A percentile compares a stretch with the other conserved stretches of the same genome.
Conservation (phyloP, 2,888 invertebrate genomes). For the Mechanitis mazaeus region DNA sequence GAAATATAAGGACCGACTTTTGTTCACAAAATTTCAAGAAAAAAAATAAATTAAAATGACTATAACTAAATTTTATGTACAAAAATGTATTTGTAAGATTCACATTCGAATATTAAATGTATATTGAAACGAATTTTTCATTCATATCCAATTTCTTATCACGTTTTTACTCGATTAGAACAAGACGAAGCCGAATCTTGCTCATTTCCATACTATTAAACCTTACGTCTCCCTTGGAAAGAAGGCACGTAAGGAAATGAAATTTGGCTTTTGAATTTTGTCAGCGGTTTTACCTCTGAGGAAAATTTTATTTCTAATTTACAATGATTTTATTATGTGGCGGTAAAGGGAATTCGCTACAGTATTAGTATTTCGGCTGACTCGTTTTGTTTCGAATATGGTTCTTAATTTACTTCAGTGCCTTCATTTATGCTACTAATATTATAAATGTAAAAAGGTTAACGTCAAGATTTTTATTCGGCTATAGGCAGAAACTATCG, state of each 20-base stretch:
- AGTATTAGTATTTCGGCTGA: slow-evolving; percentile 1
- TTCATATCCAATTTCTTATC: slow-evolving; percentile 39
- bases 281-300: slow-evolving; percentile 26
- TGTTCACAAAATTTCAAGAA: no score
- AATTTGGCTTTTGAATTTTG: slow-evolving; percentile 28
- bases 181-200: slow-evolving; percentile 40
- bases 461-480: no score
- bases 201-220: slow-evolving; percentile 39
- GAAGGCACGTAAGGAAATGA: slow-evolving; percentile 23
- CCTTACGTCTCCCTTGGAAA: slow-evolving; percentile 29
- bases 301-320: slow-evolving; percentile 22
- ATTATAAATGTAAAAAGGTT: no score
- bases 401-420: no score
- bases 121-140: neutral
- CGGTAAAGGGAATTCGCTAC: neutral
- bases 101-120: neutral
- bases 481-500: no score
- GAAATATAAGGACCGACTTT: no score
- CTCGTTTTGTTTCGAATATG: neutral
- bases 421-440: no score
- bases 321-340: slow-evolving; percentile 20
- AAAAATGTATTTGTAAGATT: no score
- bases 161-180: slow-evolving; percentile 53
- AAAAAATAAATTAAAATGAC: no score
- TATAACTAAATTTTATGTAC: no score